These are phyloP conservation scores for Myiozetetes cayanensis DNA, from an alignment of 2,113 vertebrate species.

Conservation along the genomic window DNA sequence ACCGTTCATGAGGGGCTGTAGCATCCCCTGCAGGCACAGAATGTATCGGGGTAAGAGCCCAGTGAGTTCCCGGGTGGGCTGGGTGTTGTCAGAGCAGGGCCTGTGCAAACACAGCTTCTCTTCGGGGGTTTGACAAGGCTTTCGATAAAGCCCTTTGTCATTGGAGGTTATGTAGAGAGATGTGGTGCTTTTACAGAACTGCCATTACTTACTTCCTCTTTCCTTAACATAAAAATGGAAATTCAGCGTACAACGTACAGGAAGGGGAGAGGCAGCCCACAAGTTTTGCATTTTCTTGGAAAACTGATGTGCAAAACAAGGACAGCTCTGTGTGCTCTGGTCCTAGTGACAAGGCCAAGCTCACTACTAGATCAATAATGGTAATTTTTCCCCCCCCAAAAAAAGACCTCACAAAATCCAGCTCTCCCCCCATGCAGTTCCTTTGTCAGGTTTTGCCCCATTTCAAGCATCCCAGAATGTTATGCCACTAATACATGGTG, in stretches of 20 bases:
- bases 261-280: background rate
- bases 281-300: background rate
- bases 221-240: background rate
- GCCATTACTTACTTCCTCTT: background rate
- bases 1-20: accelerated
- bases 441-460: background rate
- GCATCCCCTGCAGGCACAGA: background rate
- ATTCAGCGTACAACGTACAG: background rate
- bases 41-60: background rate
- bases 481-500: background rate
- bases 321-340: background rate
- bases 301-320: background rate
- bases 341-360: background rate
- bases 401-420: background rate
- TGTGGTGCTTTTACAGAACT: background rate
- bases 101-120: background rate
- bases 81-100: background rate
- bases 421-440: background rate
- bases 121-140: background rate
- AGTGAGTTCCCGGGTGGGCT: background rate
- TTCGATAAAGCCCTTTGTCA: background rate
- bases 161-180: background rate
- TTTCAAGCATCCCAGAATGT: background rate
- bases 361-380: background rate
- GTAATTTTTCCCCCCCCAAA: accelerated